phyloP scores from a whole-genome alignment of 2,113 vertebrate genomes.

The Malaclemys terrapin region DNA sequence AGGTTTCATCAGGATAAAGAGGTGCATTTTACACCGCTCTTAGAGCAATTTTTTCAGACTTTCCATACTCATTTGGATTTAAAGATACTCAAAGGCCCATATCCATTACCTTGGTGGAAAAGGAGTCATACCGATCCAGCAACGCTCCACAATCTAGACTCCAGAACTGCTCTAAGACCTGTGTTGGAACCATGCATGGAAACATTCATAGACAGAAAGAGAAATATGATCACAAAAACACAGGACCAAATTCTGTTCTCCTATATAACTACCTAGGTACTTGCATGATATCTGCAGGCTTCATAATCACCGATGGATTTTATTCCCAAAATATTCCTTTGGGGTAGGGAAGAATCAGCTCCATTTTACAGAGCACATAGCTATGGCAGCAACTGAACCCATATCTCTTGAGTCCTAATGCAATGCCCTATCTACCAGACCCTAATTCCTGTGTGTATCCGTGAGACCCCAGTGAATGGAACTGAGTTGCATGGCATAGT shows the following conservation, averaged over 20 bases:
- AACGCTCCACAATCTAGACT: background rate
- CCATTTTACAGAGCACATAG: too few relatives aligned
- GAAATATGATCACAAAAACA: background rate
- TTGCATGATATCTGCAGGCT: too few relatives aligned
- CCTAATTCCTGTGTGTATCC: background rate
- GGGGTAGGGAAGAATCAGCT: too few relatives aligned
- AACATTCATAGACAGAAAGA: background rate
- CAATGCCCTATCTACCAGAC: background rate
- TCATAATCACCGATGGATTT: too few relatives aligned
- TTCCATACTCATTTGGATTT: background rate
- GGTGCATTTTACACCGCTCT: background rate
- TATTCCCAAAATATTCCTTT: too few relatives aligned
- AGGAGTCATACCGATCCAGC: conserved; percentile 21
- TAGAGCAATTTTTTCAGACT: background rate
- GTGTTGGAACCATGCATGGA: rapidly evolving
- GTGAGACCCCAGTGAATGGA: too few relatives aligned
- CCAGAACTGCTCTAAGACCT: conserved; percentile 2
- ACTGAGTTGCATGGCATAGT: too few relatives aligned
- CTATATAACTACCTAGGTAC: background rate
- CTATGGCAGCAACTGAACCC: background rate
- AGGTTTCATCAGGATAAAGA: background rate
- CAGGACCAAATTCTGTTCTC: background rate
- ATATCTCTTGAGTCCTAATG: too few relatives aligned
- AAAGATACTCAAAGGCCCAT: rapidly evolving
- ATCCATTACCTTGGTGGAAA: conserved; percentile 69